phyloP scores from a whole-genome alignment of 2,888 invertebrate genomes.

The Sinotaia quadrata region DNA sequence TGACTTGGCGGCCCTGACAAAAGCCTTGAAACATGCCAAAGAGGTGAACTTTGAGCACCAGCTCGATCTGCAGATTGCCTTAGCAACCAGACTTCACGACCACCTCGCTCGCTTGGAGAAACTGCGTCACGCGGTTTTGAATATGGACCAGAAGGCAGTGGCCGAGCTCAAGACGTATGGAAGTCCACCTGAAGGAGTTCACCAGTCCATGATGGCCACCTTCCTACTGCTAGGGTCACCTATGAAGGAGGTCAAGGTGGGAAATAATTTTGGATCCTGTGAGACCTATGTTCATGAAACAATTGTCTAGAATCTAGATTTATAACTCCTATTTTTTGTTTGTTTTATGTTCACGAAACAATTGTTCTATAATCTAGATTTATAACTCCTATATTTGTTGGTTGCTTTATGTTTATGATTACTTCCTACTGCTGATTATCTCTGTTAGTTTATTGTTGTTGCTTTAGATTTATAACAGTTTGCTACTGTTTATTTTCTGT shows the following conservation, averaged over 20 bases:
- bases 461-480: too few species aligned
- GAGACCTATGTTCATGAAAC: too few species aligned
- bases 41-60: slow-evolving; percentile 56
- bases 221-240: slow-evolving; percentile 62
- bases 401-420: too few species aligned
- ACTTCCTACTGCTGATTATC: too few species aligned
- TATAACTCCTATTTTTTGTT: too few species aligned
- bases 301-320: too few species aligned
- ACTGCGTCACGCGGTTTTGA: slow-evolving; percentile 61
- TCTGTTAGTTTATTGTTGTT: too few species aligned
- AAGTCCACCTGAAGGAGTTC: slow-evolving; percentile 64
- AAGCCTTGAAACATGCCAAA: slow-evolving; percentile 54
- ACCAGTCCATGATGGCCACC: slow-evolving; percentile 62
- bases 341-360: too few species aligned
- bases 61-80: slow-evolving; percentile 60
- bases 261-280: too few species aligned
- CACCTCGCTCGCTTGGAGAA: slow-evolving; percentile 59
- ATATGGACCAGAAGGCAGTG: slow-evolving; percentile 65
- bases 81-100: slow-evolving; percentile 53
- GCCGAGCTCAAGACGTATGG: slow-evolving; percentile 66
- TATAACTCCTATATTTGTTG: too few species aligned
- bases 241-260: slow-evolving; percentile 59
- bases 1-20: slow-evolving; percentile 48
- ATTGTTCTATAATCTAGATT: too few species aligned
- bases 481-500: too few species aligned